Evolutionary conservation across 2,113 vertebrate species (phyloP), one percentile per base, ranked within the genome.

Genomic region (Penelope pileata): DNA sequence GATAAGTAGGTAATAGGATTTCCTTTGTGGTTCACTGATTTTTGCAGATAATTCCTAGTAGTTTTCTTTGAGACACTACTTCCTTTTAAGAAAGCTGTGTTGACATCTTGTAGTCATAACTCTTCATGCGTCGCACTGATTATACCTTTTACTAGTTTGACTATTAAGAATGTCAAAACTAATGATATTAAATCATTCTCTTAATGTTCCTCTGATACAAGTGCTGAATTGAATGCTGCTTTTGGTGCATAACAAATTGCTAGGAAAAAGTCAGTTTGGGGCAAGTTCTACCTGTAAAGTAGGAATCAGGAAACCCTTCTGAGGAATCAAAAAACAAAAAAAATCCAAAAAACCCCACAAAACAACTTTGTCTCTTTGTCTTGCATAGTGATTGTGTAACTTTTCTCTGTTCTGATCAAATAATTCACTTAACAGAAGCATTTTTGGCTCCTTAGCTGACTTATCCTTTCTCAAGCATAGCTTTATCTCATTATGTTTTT

Each of bases 391-490:
- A 70, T 86, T 8, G 14, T 53, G 81, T 81, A 74, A 70, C 48
- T 86, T 92, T 79, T 58, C 74, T n/a, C 64, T 74, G 4, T 53
- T 67, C 69, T 70, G 56, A 94, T 91, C 56, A 42, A 7, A 54
- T 89, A 90, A 91, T 87, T 85, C 32, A 79, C 76, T 94, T 88
- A 93, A n/a, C 18, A 75, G 82, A 70, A 81, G 54, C 34, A 79
- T 42, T 2, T 85, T 30, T 22, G 50, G 36, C 75, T 90, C 15
- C 32, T 83, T 53, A 94, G 82, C 36, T 90, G 54, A 42, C 91
- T 95, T 77, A 93, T 77, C 72, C 68, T 73, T 88, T 88, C 66
- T 87, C 27, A 77, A 1, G 74, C 24, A 9, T 66, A 80, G 82
- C n/a, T 83, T 90, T 90, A 95, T 90, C 88, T 90, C 0, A 0